These are phyloP conservation scores for Chloropsis cyanopogon DNA, from an alignment of 2,113 vertebrate species.

Conservation along the genomic window DNA sequence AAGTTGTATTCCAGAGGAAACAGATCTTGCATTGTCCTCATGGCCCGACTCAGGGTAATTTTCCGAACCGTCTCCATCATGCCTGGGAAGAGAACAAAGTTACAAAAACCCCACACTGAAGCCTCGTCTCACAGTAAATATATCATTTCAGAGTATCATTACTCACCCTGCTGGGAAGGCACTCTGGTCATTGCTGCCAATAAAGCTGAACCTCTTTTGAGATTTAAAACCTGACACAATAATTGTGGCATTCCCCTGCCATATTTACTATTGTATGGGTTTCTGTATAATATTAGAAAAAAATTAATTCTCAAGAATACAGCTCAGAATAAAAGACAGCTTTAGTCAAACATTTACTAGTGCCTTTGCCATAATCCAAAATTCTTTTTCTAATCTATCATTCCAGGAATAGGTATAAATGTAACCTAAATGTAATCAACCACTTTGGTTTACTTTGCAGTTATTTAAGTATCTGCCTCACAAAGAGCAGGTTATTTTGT, in stretches of 20 bases:
- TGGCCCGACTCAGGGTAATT: slow-evolving; percentile 89
- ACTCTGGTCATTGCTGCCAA: not conserved
- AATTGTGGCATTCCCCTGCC: not conserved
- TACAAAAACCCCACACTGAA: not conserved
- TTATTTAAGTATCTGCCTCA: not conserved
- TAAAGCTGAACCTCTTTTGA: not conserved
- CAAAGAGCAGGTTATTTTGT: not conserved
- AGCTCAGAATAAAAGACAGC: not conserved
- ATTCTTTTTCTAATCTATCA: not conserved
- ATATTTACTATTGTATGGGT: not conserved
- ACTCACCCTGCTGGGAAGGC: not conserved
- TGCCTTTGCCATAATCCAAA: not conserved
- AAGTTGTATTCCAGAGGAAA: slow-evolving; percentile 96
- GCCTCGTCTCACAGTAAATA: not conserved
- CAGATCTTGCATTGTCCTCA: slow-evolving; percentile 90
- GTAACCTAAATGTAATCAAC: not conserved
- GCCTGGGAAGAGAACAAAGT: slow-evolving; percentile 68
- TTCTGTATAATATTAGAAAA: not conserved
- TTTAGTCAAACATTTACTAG: not conserved
- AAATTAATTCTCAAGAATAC: not conserved
- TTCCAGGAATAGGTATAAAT: not conserved
- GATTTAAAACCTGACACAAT: not conserved
- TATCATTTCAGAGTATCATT: not conserved
- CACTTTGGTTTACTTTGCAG: not conserved
- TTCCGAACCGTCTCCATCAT: slow-evolving; percentile 95